These are phyloP conservation scores for Sparus aurata DNA, from an alignment of 2,797 vertebrate genomes.

Conservation along the genomic window DNA sequence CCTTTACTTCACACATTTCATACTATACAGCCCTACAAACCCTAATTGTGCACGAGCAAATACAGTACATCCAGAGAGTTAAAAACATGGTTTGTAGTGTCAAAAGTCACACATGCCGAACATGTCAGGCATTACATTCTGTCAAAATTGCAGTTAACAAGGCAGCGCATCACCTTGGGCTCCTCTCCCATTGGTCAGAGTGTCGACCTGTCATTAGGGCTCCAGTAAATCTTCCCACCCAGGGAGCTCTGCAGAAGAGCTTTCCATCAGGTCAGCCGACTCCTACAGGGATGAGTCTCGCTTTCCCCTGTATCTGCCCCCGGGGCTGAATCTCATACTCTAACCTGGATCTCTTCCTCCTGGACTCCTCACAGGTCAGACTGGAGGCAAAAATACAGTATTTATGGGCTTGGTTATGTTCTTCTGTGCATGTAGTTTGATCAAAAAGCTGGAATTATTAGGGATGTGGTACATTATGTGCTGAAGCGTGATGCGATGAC, in stretches of 20 bases:
- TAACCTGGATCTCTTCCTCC: constrained; percentile 19
- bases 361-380: constrained; percentile 13
- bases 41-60: constrained; percentile 7
- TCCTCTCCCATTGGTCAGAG: constrained; percentile 69
- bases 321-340: constrained; percentile 26
- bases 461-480: constrained; percentile 58
- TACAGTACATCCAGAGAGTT: constrained; percentile 49
- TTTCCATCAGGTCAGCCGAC: constrained; percentile 38
- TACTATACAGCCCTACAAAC: background rate
- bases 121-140: constrained; percentile 73
- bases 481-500: constrained; percentile 65
- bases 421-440: background rate
- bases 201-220: constrained; percentile 77
- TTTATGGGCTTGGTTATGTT: background rate
- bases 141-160: constrained; percentile 73
- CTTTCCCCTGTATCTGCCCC: constrained; percentile 37
- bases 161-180: constrained; percentile 55
- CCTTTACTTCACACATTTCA: background rate
- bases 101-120: constrained; percentile 76
- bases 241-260: constrained; percentile 50
- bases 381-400: constrained; percentile 1
- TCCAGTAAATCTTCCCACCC: constrained; percentile 83
- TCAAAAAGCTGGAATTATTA: constrained; percentile 16
- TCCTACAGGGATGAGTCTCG: constrained; percentile 43
- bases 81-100: constrained; percentile 61